Base-by-base conservation (phyloP, 2,113 vertebrate genomes). In the Litocranius walleri region DNA sequence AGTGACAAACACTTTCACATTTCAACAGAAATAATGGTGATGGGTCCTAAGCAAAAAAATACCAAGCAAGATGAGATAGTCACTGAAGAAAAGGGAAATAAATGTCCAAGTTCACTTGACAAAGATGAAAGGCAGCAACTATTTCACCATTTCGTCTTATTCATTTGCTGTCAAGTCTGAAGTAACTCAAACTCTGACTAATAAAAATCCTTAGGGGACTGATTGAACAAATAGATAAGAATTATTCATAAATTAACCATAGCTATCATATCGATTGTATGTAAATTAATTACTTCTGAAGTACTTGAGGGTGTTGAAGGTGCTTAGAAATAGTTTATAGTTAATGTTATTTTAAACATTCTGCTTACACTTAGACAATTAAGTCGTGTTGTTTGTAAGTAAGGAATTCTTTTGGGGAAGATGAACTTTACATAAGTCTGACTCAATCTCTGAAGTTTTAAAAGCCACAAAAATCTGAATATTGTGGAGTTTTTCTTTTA, bases 241-340 rank as follows among this genome's bases (percentile, higher is more conserved):
- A 88, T 90, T 77, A 95, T 94, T 92, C 59, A 96, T 61, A 97
- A 95, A 91, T 93, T 83, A 94, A 94, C 84, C 59, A 84, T 78
- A 93, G 96, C 92, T 98, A 97, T 43, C 88, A 91, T 91, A 96
- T 91, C 94, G 93, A 89, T 83, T 95, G 90, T 91, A 91, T 98
- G 87, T 59, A 96, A 90, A 97, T 93, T 30, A 61, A 50, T 43
- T 91, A 67, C 54, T 87, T 96, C 78, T 88, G 62, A 94, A 84
- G n/a, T 74, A 94, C 80, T 91, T 93, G 62, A 96, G 27, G 33
- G 29, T 94, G 29, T 78, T 67, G 19, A 94, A 95, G 83, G n/a
- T 91, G 78, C 50, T 97, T 95, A 82, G 77, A 85, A 97, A 95
- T 67, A 78, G 78, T 95, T 93, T 78, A 93, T 30, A 78, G 80